phyloP scores from a whole-genome alignment of 2,113 vertebrate species.

The Sapayoa aenigma region DNA sequence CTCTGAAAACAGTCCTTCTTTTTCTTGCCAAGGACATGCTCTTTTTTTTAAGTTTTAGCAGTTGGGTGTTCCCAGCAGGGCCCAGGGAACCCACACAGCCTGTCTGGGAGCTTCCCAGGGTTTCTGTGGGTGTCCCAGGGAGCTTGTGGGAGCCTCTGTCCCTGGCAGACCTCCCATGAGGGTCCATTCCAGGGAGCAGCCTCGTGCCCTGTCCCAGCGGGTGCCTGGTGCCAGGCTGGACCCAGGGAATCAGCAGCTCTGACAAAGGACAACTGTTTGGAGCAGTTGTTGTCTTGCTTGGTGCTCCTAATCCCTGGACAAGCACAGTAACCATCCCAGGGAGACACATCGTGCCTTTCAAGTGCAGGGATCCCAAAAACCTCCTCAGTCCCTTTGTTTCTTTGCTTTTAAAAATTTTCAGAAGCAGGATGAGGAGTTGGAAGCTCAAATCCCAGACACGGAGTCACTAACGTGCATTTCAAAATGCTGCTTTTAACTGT shows the following conservation, averaged over 20 bases:
- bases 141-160: neutral
- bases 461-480: neutral
- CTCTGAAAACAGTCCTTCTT: neutral
- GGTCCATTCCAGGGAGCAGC: neutral
- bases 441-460: neutral
- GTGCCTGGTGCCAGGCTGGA: conserved; percentile 44
- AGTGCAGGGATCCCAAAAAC: rapidly evolving
- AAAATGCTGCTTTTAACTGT: neutral
- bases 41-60: neutral
- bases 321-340: neutral
- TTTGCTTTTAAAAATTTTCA: neutral
- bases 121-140: neutral
- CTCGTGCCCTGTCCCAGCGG: neutral
- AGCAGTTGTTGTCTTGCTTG: conserved; percentile 29
- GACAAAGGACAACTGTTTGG: conserved; percentile 47
- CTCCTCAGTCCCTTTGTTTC: neutral
- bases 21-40: neutral
- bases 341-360: neutral
- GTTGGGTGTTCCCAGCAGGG: neutral
- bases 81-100: neutral
- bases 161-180: rapidly evolving
- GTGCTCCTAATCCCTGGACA: conserved; percentile 25
- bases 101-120: neutral
- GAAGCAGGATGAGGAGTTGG: neutral
- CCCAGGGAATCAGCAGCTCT: neutral